Evolutionary conservation across 30 jellyfish, hydroid and myxozoan genomes (phyloP), one percentile per base, ranked within the genome.

Genomic region (Turritopsis rubra): DNA sequence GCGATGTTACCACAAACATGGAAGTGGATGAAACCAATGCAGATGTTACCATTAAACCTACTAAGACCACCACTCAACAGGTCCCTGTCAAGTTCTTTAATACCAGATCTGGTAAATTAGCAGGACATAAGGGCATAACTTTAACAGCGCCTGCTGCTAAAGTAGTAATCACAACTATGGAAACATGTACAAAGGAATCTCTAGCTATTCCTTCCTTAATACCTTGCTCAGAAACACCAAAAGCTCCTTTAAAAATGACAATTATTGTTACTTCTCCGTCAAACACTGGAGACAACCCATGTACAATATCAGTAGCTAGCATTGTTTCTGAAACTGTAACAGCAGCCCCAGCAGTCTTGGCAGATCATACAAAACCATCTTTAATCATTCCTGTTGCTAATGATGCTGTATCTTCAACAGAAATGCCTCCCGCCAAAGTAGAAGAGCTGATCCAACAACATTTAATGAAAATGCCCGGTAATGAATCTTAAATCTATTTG

Each of bases 261-360:
- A 82, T 82, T 25, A 21, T 72, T 24, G 88, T 82, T 13, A 82
- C 88, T 1, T 82, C 88, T 16, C 88, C 88, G 21, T 82, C 88
- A 16, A 23, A 27, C 41, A 52, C 27, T 29, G 83, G 65, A 0
- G 73, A 22, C n/a, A 66, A 29, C 85, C 21, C 75, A 21, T 0
- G 74, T 9, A 8, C 77, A 21, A 19, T 71, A 8, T 54, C 85
- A 65, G 29, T 54, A 65, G 75, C 73, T n/a, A 82, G 88, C 41
- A 82, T 82, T 71, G 81, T 82, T 1, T 82, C 88, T 0, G 88
- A 82, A 71, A 82, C 88, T 13, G 72, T 82, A 1, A 82, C 88
- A 24, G 88, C 88, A 21, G 82, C 88, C 8, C 75, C 84, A 25
- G 78, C 72, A 5, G 28, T 52, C 25, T 21, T 79, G 52, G 13